A percentile compares a stretch with the other conserved stretches of the same genome.
Evolutionary conservation across 2,888 invertebrate genomes (phyloP).

Genomic region (Athalia rosae): DNA sequence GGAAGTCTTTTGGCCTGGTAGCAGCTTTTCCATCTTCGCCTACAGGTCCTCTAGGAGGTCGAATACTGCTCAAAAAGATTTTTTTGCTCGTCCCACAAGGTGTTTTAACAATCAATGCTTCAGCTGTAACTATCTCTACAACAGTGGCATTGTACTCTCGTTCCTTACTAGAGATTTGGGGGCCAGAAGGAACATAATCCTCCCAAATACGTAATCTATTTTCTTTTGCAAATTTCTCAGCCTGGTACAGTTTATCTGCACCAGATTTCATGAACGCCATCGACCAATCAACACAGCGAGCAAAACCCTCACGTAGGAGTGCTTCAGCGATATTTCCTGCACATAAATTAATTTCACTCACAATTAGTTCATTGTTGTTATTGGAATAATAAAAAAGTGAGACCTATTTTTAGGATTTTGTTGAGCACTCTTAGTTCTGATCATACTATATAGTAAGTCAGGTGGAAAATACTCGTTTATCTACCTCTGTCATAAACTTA

Average conservation of each 20-base stretch:
- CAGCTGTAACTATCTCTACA: conserved; percentile 94
- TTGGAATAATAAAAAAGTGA: background rate
- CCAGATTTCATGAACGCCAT: conserved; percentile 88
- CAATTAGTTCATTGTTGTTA: background rate
- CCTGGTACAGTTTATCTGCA: conserved; percentile 87
- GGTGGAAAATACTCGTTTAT: conserved; percentile 41
- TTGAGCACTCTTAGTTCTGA: conserved; percentile 43
- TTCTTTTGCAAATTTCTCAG: conserved; percentile 92
- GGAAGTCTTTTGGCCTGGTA: conserved; percentile 83
- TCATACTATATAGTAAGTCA: conserved; percentile 30
- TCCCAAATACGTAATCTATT: conserved; percentile 92
- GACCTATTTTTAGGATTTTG: background rate
- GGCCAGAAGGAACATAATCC: conserved; percentile 87
- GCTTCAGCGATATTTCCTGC: conserved; percentile 93
- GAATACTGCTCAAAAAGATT: conserved; percentile 95
- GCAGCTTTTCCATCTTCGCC: conserved; percentile 83
- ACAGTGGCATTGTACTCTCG: conserved; percentile 89
- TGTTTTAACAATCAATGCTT: conserved; percentile 91
- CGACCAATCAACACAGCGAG: conserved; percentile 95
- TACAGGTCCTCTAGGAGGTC: conserved; percentile 87
- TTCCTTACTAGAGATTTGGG: conserved; percentile 84
- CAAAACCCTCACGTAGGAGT: conserved; percentile 92
- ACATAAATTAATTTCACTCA: conserved; percentile 36
- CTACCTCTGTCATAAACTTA: conserved; percentile 28
- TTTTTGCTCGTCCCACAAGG: conserved; percentile 88